Conservation (phyloP, 2,888 invertebrate species). For the Lasius platythorax region DNA sequence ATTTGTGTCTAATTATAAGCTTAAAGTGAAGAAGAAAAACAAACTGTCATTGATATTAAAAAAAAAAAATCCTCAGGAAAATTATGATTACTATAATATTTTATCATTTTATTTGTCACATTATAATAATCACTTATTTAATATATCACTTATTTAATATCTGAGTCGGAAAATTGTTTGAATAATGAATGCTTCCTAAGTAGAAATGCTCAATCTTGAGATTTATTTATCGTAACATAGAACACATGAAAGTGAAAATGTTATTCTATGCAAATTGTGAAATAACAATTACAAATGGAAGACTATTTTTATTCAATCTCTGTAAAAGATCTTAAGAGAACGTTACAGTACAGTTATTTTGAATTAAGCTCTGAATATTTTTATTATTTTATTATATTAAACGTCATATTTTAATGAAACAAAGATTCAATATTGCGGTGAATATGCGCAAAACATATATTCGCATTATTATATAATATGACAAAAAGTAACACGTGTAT, state of each 20-base stretch:
- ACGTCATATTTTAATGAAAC: background rate
- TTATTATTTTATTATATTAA: conserved; percentile 14
- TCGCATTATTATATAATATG: background rate
- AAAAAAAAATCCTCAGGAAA: conserved; percentile 24
- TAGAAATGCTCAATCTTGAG: background rate
- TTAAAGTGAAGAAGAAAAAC: conserved; percentile 21
- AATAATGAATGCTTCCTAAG: background rate
- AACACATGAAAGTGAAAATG: conserved; percentile 14
- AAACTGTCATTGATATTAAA: conserved; percentile 11
- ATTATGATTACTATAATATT: conserved; percentile 27
- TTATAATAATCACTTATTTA: conserved; percentile 26
- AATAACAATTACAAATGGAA: background rate
- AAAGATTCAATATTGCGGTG: background rate
- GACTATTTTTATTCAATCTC: background rate
- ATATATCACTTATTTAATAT: conserved; percentile 11
- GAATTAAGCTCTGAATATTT: background rate
- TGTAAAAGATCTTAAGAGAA: background rate
- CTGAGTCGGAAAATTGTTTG: background rate
- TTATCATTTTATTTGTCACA: conserved; percentile 39
- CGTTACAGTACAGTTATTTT: background rate
- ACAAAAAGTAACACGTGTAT: background rate
- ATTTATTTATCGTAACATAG: background rate
- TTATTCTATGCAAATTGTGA: background rate
- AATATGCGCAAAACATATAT: background rate
- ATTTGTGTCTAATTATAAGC: background rate